Evolutionary conservation across 2,113 vertebrate species (phyloP).

Genomic region (Leucoraja erinaceus): DNA sequence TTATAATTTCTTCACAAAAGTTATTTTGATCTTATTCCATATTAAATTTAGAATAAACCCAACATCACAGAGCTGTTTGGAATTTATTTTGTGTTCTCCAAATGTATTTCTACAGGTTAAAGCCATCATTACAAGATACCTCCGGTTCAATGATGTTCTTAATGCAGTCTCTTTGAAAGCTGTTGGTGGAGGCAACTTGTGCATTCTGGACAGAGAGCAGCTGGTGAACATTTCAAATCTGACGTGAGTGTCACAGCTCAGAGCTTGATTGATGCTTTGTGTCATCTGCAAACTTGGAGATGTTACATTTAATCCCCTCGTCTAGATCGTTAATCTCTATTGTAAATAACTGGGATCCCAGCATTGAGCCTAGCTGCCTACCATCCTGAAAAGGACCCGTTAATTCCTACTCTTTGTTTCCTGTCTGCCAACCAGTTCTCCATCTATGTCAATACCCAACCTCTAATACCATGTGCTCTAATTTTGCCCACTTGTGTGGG

Average conservation of each 20-base stretch:
- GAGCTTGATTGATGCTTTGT: not conserved
- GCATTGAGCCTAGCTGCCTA: no score
- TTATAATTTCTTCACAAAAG: not conserved
- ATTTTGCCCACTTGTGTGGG: no score
- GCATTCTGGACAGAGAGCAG: conserved; percentile 30
- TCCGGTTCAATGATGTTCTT: not conserved
- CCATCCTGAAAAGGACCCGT: no score
- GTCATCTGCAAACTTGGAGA: no score
- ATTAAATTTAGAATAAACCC: not conserved
- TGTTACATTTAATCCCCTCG: no score
- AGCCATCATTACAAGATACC: conserved; percentile 29
- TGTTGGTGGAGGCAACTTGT: not conserved
- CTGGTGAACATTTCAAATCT: not conserved
- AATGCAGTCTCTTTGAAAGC: conserved; percentile 17
- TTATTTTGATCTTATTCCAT: not conserved
- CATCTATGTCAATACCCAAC: no score
- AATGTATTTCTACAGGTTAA: not conserved
- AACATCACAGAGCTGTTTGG: not conserved
- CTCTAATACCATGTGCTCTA: no score
- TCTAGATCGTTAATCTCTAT: no score
- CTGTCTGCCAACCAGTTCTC: no score
- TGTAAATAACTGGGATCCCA: no score
- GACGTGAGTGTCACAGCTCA: not conserved
- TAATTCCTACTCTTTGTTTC: no score
- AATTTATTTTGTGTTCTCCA: not conserved